A percentile compares a stretch with the other conserved stretches of the same genome.
Evolutionary conservation across 2,113 vertebrate genomes (phyloP).

Genomic region (Aspiorhynchus laticeps): DNA sequence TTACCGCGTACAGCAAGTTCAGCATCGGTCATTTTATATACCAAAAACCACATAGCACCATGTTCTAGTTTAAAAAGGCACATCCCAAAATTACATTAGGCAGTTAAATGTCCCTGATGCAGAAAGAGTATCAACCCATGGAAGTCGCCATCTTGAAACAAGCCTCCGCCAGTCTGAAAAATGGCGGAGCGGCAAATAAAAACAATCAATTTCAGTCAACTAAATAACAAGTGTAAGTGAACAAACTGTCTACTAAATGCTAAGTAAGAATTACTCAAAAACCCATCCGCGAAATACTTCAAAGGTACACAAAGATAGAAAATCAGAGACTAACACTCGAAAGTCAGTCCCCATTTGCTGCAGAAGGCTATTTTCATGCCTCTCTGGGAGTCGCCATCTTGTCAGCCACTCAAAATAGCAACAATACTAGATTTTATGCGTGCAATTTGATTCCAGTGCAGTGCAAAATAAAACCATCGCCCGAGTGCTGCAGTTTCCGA

Average conservation of each 20-base stretch:
- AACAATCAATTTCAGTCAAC: neutral
- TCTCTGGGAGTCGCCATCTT: constrained; percentile 89
- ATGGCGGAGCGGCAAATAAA: constrained; percentile 74
- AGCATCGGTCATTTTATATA: neutral
- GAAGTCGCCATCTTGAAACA: constrained; percentile 81
- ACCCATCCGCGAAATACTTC: too few relatives aligned
- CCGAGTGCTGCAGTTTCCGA: neutral
- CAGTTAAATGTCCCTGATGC: neutral
- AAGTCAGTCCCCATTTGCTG: constrained; percentile 56
- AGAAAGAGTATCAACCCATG: constrained; percentile 69
- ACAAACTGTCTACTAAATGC: too few relatives aligned
- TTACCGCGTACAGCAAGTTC: neutral
- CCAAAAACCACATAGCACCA: neutral
- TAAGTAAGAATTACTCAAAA: neutral
- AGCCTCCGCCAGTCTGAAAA: constrained; percentile 73
- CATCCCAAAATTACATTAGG: neutral
- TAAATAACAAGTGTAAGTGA: neutral
- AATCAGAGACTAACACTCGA: neutral
- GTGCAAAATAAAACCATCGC: neutral
- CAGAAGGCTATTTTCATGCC: constrained; percentile 76
- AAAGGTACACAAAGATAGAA: neutral
- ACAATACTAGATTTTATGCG: constrained; percentile 2
- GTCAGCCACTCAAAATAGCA: constrained; percentile 63
- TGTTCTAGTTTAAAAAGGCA: neutral
- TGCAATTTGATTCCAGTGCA: neutral